Conservation (phyloP, 2,797 vertebrate species). For the Percopsis omiscomaycus region DNA sequence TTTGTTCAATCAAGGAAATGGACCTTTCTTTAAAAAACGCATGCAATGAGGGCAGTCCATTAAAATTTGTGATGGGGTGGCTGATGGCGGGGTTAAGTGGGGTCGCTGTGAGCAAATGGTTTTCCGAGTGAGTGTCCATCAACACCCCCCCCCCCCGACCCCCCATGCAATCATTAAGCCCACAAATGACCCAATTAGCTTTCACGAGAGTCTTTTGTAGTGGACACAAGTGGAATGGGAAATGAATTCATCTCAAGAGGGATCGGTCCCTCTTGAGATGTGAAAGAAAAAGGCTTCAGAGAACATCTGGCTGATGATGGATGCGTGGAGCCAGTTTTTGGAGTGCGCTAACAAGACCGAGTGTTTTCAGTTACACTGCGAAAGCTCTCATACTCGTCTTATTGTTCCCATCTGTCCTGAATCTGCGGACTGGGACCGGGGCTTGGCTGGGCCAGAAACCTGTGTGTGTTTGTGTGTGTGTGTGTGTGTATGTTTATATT, state of each 20-base stretch:
- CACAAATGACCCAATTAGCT: constrained; percentile 63
- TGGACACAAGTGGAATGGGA: constrained; percentile 62
- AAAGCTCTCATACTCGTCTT: constrained; percentile 73
- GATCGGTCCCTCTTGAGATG: constrained; percentile 58
- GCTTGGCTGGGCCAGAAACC: constrained; percentile 32
- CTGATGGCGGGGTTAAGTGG: constrained; percentile 64
- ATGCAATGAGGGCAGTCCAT: constrained; percentile 32
- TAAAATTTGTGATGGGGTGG: constrained; percentile 53
- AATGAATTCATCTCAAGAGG: constrained; percentile 65
- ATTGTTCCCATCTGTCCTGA: constrained; percentile 75
- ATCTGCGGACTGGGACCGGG: constrained; percentile 63
- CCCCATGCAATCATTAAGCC: constrained; percentile 56
- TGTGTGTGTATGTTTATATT: constrained; percentile 2
- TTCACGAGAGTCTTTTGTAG: constrained; percentile 66
- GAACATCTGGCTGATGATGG: constrained; percentile 75
- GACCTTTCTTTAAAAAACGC: constrained; percentile 43
- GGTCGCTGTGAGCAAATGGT: constrained; percentile 53
- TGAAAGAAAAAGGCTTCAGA: constrained; percentile 55
- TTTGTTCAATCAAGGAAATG: constrained; percentile 67
- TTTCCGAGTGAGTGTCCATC: constrained; percentile 55
- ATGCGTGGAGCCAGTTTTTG: constrained; percentile 69
- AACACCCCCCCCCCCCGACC: constrained; percentile 50
- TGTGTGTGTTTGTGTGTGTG: constrained; percentile 20
- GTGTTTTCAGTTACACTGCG: constrained; percentile 72
- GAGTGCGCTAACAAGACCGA: constrained; percentile 69